These are phyloP conservation scores for Gallinago stenura DNA, from an alignment of 2,797 vertebrate genomes.

Conservation along the genomic window DNA sequence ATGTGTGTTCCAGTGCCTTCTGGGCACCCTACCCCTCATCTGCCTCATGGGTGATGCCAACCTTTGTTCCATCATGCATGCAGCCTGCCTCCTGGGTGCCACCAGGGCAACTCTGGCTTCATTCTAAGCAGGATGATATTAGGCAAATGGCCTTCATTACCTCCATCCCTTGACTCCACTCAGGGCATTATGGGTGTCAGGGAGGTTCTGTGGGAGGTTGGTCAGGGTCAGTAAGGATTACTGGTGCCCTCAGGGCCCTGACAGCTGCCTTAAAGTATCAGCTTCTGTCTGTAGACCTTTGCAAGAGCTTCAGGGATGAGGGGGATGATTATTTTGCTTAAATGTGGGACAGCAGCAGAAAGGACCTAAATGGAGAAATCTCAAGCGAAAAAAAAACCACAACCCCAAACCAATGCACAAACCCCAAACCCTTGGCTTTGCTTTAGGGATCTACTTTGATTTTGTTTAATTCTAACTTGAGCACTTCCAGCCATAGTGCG, in stretches of 20 bases:
- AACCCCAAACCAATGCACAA: neutral
- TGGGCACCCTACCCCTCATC: neutral
- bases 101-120: neutral
- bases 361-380: neutral
- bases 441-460: neutral
- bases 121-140: neutral
- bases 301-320: neutral
- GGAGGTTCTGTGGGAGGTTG: fast-evolving
- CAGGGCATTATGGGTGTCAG: neutral
- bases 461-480: neutral
- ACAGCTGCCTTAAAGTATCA: neutral
- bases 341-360: neutral
- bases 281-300: neutral
- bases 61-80: neutral
- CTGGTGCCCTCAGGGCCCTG: neutral
- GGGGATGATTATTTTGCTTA: neutral
- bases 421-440: neutral
- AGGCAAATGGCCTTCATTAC: neutral
- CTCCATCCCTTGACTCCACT: neutral
- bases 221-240: neutral
- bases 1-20: fast-evolving
- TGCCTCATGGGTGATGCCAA: neutral
- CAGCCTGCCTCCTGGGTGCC: neutral
- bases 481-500: neutral
- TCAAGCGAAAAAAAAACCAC: neutral